A percentile compares a stretch with the other conserved stretches of the same genome.
phyloP scores from a whole-genome alignment of 1,140 invertebrate species.

The Drosophila ogumai region DNA sequence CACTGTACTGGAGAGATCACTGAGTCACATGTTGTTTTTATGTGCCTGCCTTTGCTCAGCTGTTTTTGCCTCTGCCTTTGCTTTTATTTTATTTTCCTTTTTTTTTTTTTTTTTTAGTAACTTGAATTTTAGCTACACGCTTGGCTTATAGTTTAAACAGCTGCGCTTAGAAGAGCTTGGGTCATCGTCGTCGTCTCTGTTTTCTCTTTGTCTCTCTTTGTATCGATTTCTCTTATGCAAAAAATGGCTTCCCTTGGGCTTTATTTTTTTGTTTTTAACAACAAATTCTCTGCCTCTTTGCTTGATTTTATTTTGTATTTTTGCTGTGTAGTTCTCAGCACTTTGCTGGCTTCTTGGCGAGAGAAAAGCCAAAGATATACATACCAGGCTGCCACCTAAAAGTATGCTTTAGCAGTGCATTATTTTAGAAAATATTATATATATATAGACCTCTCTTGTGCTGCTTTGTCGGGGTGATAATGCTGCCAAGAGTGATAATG shows the following conservation, averaged over 20 bases:
- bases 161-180: background rate
- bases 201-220: background rate
- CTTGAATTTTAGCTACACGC: slow-evolving; percentile 1
- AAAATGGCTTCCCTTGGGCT: slow-evolving; percentile 5
- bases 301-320: slow-evolving; percentile 11
- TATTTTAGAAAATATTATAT: background rate
- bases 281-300: slow-evolving; percentile 6
- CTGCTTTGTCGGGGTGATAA: background rate
- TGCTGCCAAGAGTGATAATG: slow-evolving; percentile 16
- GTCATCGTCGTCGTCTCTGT: background rate
- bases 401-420: slow-evolving; percentile 56
- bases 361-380: background rate
- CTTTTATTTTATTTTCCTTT: slow-evolving; percentile 25
- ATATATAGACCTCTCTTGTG: background rate
- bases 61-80: slow-evolving; percentile 8
- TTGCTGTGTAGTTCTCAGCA: slow-evolving; percentile 12
- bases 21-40: slow-evolving; percentile 15
- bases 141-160: slow-evolving; percentile 29
- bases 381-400: slow-evolving; percentile 42
- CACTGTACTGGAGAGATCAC: slow-evolving; percentile 4
- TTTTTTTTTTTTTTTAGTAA: slow-evolving; percentile 5
- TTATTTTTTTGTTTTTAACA: background rate
- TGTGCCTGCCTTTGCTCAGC: slow-evolving; percentile 25
- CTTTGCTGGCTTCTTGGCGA: slow-evolving; percentile 17
- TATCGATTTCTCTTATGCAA: slow-evolving; percentile 31